phyloP scores from a whole-genome alignment of 2,797 vertebrate species.

The Halcyon chelicuti region DNA sequence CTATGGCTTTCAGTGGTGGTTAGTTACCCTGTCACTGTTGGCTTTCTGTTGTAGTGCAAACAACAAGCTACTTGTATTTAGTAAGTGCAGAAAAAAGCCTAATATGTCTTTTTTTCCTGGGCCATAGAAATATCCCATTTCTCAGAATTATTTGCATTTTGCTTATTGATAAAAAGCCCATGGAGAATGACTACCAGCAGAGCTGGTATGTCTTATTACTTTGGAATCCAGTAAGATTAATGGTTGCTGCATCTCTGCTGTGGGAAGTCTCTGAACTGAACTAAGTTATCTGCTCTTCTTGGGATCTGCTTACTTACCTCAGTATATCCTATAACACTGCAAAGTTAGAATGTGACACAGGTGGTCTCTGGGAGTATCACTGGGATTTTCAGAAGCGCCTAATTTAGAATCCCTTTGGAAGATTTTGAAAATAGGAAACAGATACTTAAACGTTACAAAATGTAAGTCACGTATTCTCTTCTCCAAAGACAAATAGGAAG shows the following conservation, averaged over 20 bases:
- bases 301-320: background rate
- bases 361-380: background rate
- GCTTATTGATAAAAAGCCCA: background rate
- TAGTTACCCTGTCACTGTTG: background rate
- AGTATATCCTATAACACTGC: background rate
- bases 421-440: background rate
- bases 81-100: background rate
- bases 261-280: background rate
- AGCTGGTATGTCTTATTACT: background rate
- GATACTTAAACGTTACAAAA: background rate
- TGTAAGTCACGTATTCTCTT: accelerated
- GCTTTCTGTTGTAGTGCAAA: background rate
- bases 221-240: background rate
- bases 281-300: background rate
- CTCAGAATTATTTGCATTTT: background rate
- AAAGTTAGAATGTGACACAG: background rate
- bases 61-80: background rate
- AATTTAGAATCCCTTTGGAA: background rate
- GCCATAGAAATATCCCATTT: background rate
- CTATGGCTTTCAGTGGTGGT: background rate
- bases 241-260: background rate
- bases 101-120: background rate
- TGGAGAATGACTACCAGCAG: background rate
- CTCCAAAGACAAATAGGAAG: background rate
- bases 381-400: background rate